These are phyloP conservation scores for Corapipo altera DNA, from an alignment of 2,113 vertebrate genomes.

Conservation along the genomic window DNA sequence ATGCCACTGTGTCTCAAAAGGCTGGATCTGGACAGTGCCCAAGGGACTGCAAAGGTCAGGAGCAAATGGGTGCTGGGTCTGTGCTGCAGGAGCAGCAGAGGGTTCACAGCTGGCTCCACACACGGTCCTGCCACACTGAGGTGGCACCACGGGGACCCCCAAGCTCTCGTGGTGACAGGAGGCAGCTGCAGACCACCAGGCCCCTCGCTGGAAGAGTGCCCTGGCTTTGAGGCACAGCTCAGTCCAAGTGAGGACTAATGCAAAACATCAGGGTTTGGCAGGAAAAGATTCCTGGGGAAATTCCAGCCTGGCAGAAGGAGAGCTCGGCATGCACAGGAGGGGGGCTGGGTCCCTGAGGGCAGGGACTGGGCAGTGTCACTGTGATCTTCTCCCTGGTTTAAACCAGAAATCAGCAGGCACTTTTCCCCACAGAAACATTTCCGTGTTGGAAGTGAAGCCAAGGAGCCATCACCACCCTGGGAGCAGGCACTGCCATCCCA, in stretches of 20 bases:
- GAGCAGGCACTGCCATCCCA: neutral
- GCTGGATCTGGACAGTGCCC: neutral
- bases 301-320: neutral
- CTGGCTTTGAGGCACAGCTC: neutral
- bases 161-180: neutral
- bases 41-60: neutral
- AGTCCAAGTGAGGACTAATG: accelerated
- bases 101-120: accelerated
- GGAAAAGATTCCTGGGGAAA: neutral
- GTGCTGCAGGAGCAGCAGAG: neutral
- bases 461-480: neutral
- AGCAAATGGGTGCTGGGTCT: neutral
- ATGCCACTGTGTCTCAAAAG: neutral
- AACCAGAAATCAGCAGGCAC: neutral
- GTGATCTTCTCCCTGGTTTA: neutral
- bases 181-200: neutral
- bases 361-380: neutral
- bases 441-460: neutral
- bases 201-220: neutral
- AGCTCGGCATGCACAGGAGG: neutral
- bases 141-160: accelerated
- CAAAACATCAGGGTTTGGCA: neutral
- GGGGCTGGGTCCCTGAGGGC: neutral
- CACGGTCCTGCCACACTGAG: neutral
- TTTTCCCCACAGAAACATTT: accelerated